Evolutionary conservation across 2,797 vertebrate species (phyloP), one percentile per base, ranked within the genome.

Genomic region (Coranthus polyacanthus): DNA sequence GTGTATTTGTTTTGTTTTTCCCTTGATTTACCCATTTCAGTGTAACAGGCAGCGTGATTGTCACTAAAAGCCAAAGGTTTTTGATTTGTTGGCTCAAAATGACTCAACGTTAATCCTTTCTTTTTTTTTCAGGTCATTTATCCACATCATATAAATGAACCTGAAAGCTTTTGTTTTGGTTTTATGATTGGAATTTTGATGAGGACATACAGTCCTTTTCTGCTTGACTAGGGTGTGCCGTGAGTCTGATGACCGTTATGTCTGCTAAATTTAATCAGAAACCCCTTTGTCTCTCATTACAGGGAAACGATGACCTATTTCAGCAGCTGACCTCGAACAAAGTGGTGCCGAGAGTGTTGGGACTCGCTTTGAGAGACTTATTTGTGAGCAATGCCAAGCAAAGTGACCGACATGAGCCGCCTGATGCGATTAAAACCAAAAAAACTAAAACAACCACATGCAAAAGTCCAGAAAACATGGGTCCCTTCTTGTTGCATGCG

Each of bases 91-190:
- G 60, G 53, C 75, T 69, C 66, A 42, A 75, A 73, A 29, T 78
- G 69, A 85, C 70, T 82, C 61, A 53, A 44, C 55, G 38, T 78
- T 85, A 82, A 88, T 85, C 78, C 68, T 71, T 46, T 52, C 24
- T 50, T 49, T 53, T 59, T 63, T 61, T 70, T 66, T 81, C 58
- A 65, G 68, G 49, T 82, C 59, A 82, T 89, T 86, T 82, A 79
- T 84, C 72, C 41, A 68, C 81, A 59, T 84, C 62, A 45, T 86
- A 84, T 68, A 82, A 89, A 84, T 80, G 71, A 82, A 85, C 75
- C 75, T 78, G 76, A 89, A 89, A 88, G 79, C 84, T 72, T 87
- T 86, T 90, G 85, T 89, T 90, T 88, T 79, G 74, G 78, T 83
- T 79, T 87, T 81, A 72, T 60, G 62, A 77, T 76, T 82, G 88